These are phyloP conservation scores for Neoniphon sammara DNA, from an alignment of 2,797 vertebrate genomes.

Conservation along the genomic window DNA sequence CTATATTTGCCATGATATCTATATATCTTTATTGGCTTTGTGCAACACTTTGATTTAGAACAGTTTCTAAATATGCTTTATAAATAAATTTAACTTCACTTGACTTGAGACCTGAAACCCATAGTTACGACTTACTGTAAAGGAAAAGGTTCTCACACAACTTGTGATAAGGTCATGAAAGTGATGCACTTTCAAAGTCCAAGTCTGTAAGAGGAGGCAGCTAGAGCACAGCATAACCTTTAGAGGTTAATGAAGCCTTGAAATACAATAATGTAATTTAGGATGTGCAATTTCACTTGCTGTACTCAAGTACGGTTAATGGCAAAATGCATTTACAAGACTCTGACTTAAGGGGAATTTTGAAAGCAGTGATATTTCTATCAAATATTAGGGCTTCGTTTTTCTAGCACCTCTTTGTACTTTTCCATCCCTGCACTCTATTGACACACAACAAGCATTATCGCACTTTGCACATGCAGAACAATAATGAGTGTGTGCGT, in stretches of 20 bases:
- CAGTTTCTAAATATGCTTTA: too few species aligned
- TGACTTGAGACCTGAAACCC: neutral
- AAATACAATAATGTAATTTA: conserved; percentile 18
- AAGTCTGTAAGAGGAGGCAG: conserved; percentile 25
- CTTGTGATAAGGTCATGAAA: neutral
- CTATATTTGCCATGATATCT: too few species aligned
- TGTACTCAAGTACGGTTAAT: neutral
- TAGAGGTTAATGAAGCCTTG: conserved; percentile 24
- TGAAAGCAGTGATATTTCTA: neutral
- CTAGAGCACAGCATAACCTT: conserved; percentile 26
- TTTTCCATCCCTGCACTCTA: conserved; percentile 27
- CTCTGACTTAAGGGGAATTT: neutral
- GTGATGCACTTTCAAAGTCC: conserved; percentile 10
- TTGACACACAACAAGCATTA: conserved; percentile 22
- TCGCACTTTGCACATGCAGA: conserved; percentile 21
- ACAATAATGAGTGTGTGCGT: conserved; percentile 32
- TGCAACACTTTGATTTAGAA: too few species aligned
- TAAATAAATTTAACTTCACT: too few species aligned
- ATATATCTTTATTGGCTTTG: too few species aligned
- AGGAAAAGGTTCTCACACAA: neutral
- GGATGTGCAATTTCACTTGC: conserved; percentile 15
- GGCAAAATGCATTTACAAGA: neutral
- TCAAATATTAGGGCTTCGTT: conserved; percentile 30
- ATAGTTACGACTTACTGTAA: neutral
- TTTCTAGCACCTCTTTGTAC: conserved; percentile 16